Conservation (phyloP, 2,113 vertebrate genomes). For the Spilogale gracilis region DNA sequence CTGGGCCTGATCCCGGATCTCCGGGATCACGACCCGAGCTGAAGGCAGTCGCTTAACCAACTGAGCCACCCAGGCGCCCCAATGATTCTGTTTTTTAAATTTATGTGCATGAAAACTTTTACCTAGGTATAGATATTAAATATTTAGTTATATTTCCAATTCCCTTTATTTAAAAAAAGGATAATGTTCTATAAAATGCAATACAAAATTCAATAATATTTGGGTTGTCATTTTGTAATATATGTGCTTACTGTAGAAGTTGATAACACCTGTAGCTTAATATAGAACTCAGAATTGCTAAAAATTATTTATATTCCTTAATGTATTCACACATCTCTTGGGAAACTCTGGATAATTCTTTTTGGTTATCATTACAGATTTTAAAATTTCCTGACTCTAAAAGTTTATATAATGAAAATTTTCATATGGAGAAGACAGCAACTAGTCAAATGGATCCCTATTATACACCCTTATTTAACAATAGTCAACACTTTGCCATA, state of each 20-base stretch:
- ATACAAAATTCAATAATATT: background rate
- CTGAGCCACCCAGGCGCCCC: too few relatives aligned
- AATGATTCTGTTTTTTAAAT: background rate
- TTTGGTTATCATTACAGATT: background rate
- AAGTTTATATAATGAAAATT: background rate
- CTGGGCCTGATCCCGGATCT: too few relatives aligned
- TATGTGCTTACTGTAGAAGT: background rate
- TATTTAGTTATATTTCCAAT: background rate
- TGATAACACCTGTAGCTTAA: background rate
- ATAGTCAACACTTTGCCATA: background rate
- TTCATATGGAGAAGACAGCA: background rate
- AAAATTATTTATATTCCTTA: background rate
- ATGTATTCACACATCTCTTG: background rate
- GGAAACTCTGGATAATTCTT: slow-evolving; percentile 12
- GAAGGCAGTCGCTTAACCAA: too few relatives aligned
- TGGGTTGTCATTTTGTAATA: background rate
- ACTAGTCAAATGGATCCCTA: background rate
- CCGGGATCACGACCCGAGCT: too few relatives aligned
- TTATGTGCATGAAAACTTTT: background rate
- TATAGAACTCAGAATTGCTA: slow-evolving; percentile 4
- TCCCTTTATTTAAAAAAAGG: slow-evolving; percentile 27
- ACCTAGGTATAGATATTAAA: background rate
- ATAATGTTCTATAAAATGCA: background rate
- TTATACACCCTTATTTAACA: background rate
- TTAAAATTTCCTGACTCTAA: background rate